Evolutionary conservation across 2,797 vertebrate species (phyloP), one percentile per base, ranked within the genome.

Genomic region (Poeciliopsis presidionis): DNA sequence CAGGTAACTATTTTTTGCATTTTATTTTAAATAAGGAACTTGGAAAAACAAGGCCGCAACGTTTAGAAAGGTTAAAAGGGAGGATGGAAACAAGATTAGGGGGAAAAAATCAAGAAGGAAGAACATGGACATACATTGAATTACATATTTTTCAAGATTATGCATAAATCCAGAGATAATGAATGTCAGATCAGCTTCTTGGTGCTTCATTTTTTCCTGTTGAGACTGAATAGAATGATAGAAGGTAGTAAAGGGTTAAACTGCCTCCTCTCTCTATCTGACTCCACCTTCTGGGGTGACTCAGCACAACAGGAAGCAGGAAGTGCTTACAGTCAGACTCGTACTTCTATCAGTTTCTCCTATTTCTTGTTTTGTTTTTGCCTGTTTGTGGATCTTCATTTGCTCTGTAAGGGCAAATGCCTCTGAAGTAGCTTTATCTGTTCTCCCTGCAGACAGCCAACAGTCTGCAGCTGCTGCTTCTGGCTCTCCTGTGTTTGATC

Each of bases 221-320:
- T 30, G 8, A 22, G 9, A 14, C 51, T 57, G 11, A 51, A 47
- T 43, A 67, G 57, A 12, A 41, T 36, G 0, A 9, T 39, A 61
- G 53, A 28, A n/a, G 87, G 49, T 0, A 78, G 22, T 43, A 0
- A 86, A 89, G 86, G 86, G 90, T 92, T 92, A 93, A 92, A 72
- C 18, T 28, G 5, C 7, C 53, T 41, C n/a, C 81, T 45, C 71
- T 28, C 53, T 76, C 57, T 18, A 22, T 84, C 39, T 61, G 70
- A 9, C 90, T 51, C 91, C 92, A 0, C 93, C 93, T 57, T 80
- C 74, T 51, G 30, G 43, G 5, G 36, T 90, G 92, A 92, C 86
- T 87, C 85, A 84, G 4, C 82, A 84, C 3, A 87, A 87, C 85
- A 88, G 90, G 89, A 92, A 94, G 75, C 57, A 91, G 93, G 90